Evolutionary conservation across 2,888 invertebrate genomes (phyloP).

Genomic region (Atethmia centrago): DNA sequence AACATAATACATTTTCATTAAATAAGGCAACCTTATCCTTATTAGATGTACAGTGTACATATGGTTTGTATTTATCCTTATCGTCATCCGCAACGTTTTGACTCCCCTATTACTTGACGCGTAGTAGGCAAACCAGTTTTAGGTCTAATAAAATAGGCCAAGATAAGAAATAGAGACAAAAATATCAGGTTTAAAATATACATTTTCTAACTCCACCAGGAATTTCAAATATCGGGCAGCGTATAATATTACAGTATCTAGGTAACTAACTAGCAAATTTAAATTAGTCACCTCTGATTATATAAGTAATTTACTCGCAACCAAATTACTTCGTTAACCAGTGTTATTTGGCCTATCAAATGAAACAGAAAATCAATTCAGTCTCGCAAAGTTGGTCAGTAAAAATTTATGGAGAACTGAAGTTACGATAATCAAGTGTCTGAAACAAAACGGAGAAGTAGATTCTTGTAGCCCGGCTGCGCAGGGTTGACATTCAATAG

Average conservation of each 20-base stretch:
- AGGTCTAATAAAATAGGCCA: background rate
- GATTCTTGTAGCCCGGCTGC: conserved; percentile 41
- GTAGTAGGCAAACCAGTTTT: background rate
- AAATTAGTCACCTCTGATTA: conserved; percentile 41
- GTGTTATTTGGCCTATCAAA: conserved; percentile 45
- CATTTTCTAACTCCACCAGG: background rate
- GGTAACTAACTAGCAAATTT: conserved; percentile 34
- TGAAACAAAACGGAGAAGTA: conserved; percentile 55
- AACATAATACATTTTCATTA: conserved; percentile 26
- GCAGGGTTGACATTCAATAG: conserved; percentile 62
- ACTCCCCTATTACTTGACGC: background rate
- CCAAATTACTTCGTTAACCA: conserved; percentile 43
- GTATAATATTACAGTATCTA: conserved; percentile 17
- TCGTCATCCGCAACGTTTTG: background rate
- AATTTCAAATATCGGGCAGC: conserved; percentile 15
- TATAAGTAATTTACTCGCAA: conserved; percentile 39
- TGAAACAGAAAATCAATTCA: conserved; percentile 50
- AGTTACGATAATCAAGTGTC: conserved; percentile 62
- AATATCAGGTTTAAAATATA: conserved; percentile 1
- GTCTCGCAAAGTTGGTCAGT: conserved; percentile 33
- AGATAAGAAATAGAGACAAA: background rate
- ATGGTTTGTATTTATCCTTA: conserved; percentile 13
- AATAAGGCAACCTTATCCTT: conserved; percentile 20
- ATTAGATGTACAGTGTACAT: conserved; percentile 12
- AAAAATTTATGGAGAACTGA: conserved; percentile 44